Evolutionary conservation across 2,113 vertebrate genomes (phyloP).

Genomic region (Cranoglanis bouderius): DNA sequence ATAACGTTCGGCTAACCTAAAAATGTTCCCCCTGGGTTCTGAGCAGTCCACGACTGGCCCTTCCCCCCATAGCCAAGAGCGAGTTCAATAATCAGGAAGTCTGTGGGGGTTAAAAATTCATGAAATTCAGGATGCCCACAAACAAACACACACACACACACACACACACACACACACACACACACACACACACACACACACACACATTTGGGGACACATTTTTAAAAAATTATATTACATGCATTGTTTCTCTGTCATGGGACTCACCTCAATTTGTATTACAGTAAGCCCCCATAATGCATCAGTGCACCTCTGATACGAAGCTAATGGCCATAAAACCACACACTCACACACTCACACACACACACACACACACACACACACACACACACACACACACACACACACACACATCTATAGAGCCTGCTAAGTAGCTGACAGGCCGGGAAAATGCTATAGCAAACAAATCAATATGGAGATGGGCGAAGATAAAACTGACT

Average conservation of each 20-base stretch:
- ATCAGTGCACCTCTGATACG: conserved; percentile 44
- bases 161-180: conserved; percentile 17
- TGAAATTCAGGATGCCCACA: neutral
- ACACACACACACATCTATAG: conserved; percentile 44
- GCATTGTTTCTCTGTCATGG: neutral
- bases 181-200: conserved; percentile 2
- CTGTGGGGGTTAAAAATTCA: conserved; percentile 31
- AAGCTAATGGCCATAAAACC: conserved; percentile 51
- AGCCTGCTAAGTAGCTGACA: conserved; percentile 56
- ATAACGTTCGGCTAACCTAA: neutral
- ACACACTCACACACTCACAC: conserved; percentile 8
- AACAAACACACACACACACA: neutral
- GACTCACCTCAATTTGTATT: conserved; percentile 20
- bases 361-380: conserved; percentile 34
- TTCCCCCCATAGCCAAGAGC: conserved; percentile 15
- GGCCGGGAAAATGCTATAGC: conserved; percentile 46
- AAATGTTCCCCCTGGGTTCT: neutral
- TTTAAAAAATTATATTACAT: neutral
- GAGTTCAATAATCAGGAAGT: conserved; percentile 7
- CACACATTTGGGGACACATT: neutral
- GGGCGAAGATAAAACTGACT: conserved; percentile 41
- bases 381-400: conserved; percentile 21
- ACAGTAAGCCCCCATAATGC: conserved; percentile 36
- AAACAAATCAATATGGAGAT: conserved; percentile 54
- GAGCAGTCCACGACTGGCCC: neutral